These are phyloP conservation scores for Epinotia demarniana DNA, from an alignment of 2,888 invertebrate genomes.

Conservation along the genomic window DNA sequence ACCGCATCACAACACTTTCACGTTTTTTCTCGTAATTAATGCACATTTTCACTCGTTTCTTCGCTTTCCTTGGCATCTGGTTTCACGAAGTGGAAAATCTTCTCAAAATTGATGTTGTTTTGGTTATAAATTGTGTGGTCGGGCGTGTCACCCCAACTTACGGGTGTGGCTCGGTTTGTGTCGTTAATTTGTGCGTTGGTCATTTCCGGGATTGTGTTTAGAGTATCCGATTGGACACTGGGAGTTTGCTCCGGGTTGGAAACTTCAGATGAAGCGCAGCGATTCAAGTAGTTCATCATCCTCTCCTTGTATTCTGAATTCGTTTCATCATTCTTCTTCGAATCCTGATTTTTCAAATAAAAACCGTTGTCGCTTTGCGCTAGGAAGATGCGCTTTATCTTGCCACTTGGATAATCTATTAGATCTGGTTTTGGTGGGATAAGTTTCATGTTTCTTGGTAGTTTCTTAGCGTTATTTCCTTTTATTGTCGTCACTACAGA, in stretches of 20 bases:
- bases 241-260: constrained; percentile 69
- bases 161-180: constrained; percentile 58
- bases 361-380: constrained; percentile 75
- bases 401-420: constrained; percentile 82
- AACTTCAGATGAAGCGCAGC: constrained; percentile 71
- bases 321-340: constrained; percentile 76
- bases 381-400: constrained; percentile 81
- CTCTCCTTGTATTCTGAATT: constrained; percentile 79
- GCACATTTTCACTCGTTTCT: constrained; percentile 47
- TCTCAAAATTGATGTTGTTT: constrained; percentile 76
- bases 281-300: constrained; percentile 77
- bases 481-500: constrained; percentile 84
- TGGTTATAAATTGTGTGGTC: constrained; percentile 79
- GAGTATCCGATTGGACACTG: constrained; percentile 68
- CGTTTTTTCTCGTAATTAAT: constrained; percentile 35
- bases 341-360: constrained; percentile 77
- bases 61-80: constrained; percentile 50
- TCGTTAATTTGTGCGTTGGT: constrained; percentile 55
- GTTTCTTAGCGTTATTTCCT: constrained; percentile 76
- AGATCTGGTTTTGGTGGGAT: constrained; percentile 80
- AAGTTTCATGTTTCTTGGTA: constrained; percentile 72
- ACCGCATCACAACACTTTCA: constrained; percentile 29
- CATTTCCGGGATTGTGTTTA: constrained; percentile 71
- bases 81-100: constrained; percentile 67
- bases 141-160: constrained; percentile 77